These are phyloP conservation scores for Pardalotus punctatus DNA, from an alignment of 2,113 vertebrate species.

Conservation along the genomic window DNA sequence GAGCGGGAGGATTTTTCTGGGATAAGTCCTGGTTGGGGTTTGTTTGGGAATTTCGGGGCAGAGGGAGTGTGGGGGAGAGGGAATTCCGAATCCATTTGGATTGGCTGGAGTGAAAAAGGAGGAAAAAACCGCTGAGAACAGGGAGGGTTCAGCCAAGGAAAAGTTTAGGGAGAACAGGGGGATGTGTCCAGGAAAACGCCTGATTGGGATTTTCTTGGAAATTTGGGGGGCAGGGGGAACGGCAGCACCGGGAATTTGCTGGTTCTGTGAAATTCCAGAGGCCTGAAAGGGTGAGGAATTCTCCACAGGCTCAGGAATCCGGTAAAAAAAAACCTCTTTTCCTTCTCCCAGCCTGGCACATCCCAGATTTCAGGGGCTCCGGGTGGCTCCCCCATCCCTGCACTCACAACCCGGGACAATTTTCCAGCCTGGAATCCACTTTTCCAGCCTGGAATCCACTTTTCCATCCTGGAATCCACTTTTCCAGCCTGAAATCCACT, in stretches of 20 bases:
- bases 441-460: neutral
- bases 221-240: accelerated
- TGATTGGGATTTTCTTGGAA: neutral
- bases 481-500: neutral
- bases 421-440: neutral
- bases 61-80: neutral
- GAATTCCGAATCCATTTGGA: neutral
- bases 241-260: neutral
- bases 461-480: neutral
- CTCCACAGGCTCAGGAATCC: accelerated
- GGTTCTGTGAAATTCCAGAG: accelerated
- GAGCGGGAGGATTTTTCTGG: neutral
- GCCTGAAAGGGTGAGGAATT: neutral
- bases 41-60: neutral
- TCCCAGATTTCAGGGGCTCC: neutral
- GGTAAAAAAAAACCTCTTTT: neutral
- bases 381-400: accelerated
- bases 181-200: neutral
- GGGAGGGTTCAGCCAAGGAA: neutral
- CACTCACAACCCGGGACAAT: accelerated
- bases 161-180: neutral
- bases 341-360: neutral
- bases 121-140: neutral
- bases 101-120: neutral
- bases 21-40: neutral